phyloP scores from a whole-genome alignment of 2,888 invertebrate species.

The Campoletis raptor region DNA sequence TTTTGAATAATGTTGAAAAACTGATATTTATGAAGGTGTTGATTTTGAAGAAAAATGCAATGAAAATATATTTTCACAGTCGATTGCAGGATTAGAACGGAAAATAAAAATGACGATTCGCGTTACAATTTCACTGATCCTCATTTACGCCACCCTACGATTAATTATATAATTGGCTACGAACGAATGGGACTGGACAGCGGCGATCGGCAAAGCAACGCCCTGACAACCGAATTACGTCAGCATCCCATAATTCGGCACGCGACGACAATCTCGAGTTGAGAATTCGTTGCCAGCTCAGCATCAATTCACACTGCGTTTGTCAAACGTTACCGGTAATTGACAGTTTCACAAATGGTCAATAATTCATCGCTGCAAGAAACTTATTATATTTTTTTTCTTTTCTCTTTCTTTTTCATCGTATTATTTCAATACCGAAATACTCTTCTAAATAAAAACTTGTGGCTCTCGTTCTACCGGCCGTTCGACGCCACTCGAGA shows the following conservation, averaged over 20 bases:
- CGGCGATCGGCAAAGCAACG: slow-evolving; percentile 69
- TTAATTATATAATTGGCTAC: slow-evolving; percentile 83
- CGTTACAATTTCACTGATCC: slow-evolving; percentile 68
- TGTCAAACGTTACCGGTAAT: slow-evolving; percentile 27
- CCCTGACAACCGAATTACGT: slow-evolving; percentile 77
- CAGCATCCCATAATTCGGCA: slow-evolving; percentile 84
- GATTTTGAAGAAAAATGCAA: background rate
- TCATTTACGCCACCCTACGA: slow-evolving; percentile 59
- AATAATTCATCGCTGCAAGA: slow-evolving; percentile 42
- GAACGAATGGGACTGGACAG: slow-evolving; percentile 74
- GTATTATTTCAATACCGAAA: slow-evolving; percentile 14
- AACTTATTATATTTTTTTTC: background rate
- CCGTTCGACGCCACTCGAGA: slow-evolving; percentile 73
- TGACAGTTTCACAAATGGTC: slow-evolving; percentile 38
- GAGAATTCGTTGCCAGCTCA: slow-evolving; percentile 32
- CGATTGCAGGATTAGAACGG: background rate
- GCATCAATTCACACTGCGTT: slow-evolving; percentile 43
- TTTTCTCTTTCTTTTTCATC: background rate
- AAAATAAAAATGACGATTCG: slow-evolving; percentile 70
- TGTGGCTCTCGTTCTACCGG: slow-evolving; percentile 14
- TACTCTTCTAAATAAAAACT: background rate
- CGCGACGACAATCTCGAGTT: slow-evolving; percentile 81
- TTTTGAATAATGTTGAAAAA: background rate
- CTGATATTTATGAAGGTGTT: background rate
- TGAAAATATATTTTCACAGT: background rate